phyloP scores from a whole-genome alignment of 2,113 vertebrate genomes.

The Oxygymnocypris stewartii region DNA sequence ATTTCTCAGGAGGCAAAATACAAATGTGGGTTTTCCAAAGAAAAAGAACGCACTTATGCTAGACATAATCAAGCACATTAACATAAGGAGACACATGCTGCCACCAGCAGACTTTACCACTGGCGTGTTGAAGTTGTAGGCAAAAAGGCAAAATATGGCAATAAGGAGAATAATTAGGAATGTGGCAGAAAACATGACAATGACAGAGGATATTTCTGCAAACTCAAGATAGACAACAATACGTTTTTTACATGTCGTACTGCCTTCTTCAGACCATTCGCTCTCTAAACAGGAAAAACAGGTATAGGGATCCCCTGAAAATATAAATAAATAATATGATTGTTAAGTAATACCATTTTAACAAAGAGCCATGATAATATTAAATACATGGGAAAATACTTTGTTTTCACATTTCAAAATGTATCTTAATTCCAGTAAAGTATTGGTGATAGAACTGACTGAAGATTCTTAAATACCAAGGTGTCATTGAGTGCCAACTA shows the following conservation, averaged over 20 bases:
- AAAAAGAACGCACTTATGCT: conserved; percentile 76
- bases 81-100: conserved; percentile 81
- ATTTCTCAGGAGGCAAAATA: conserved; percentile 69
- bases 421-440: neutral
- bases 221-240: conserved; percentile 71
- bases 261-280: conserved; percentile 77
- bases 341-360: neutral
- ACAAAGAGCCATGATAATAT: neutral
- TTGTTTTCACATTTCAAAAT: neutral
- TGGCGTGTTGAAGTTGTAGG: conserved; percentile 72
- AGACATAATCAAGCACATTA: conserved; percentile 73
- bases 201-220: conserved; percentile 66
- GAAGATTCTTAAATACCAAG: neutral
- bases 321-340: neutral
- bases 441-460: neutral
- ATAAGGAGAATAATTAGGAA: conserved; percentile 65
- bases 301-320: conserved; percentile 67
- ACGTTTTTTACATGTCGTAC: conserved; percentile 73
- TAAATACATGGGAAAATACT: neutral
- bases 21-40: conserved; percentile 73
- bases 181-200: conserved; percentile 57
- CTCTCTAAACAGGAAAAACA: conserved; percentile 74
- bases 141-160: conserved; percentile 72
- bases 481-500: neutral
- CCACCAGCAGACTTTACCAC: conserved; percentile 85